These are phyloP conservation scores for Tupiocoris notatus DNA, from an alignment of 2,888 invertebrate genomes.

Conservation along the genomic window DNA sequence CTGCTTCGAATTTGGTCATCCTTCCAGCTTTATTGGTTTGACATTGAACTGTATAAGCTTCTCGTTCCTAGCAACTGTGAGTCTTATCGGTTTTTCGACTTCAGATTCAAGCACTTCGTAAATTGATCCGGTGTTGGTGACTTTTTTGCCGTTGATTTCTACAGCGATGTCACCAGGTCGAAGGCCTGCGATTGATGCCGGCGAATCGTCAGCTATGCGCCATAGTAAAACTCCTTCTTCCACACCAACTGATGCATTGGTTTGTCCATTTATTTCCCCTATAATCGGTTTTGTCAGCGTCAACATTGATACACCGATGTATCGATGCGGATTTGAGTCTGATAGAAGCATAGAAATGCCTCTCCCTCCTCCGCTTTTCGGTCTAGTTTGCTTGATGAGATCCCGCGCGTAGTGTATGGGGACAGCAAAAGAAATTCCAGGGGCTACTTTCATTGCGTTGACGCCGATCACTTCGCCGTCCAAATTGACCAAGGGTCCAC, in stretches of 20 bases:
- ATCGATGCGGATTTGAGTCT: conserved; percentile 57
- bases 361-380: conserved; percentile 16
- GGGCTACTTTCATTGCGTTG: conserved; percentile 87
- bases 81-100: conserved; percentile 50
- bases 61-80: conserved; percentile 50
- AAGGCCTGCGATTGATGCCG: conserved; percentile 80
- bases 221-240: conserved; percentile 77
- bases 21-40: background rate
- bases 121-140: conserved; percentile 67
- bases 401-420: conserved; percentile 63
- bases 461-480: conserved; percentile 94
- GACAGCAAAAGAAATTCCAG: conserved; percentile 94
- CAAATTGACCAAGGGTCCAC: conserved; percentile 88
- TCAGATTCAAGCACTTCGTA: conserved; percentile 66
- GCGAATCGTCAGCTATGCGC: conserved; percentile 83
- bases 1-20: too few species aligned
- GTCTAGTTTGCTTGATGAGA: conserved; percentile 48
- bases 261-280: conserved; percentile 67
- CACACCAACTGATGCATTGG: conserved; percentile 64
- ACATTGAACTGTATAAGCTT: conserved; percentile 43
- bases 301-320: conserved; percentile 88
- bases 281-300: conserved; percentile 77
- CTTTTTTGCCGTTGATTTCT: conserved; percentile 68
- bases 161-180: conserved; percentile 84
- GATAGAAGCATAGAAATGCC: conserved; percentile 3